phyloP scores from a whole-genome alignment of 2,113 vertebrate species.

The Telmatochromis brachygnathus region DNA sequence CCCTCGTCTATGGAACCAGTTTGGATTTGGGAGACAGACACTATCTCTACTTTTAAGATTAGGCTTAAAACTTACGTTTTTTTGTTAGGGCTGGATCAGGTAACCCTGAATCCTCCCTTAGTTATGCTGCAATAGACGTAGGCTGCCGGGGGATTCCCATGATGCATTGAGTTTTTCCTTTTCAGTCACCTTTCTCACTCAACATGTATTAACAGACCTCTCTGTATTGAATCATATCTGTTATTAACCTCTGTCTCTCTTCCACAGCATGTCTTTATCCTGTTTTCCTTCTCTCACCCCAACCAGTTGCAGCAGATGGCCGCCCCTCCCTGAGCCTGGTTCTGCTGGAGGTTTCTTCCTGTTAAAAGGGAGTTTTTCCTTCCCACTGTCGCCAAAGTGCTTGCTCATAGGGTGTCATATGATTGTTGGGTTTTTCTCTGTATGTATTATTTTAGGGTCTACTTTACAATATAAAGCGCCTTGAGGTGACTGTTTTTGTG shows the following conservation, averaged over 20 bases:
- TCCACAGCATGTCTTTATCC: background rate
- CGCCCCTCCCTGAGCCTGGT: background rate
- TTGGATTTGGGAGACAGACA: background rate
- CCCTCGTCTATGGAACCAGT: background rate
- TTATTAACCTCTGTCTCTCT: accelerated
- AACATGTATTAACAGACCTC: accelerated
- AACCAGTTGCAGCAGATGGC: accelerated
- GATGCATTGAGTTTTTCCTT: no score
- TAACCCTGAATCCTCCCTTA: background rate
- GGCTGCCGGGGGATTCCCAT: accelerated
- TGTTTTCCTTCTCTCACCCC: accelerated
- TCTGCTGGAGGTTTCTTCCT: accelerated
- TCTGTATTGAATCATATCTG: background rate
- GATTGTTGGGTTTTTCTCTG: background rate
- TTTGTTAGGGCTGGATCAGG: accelerated
- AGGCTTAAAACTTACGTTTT: accelerated
- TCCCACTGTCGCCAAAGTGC: accelerated
- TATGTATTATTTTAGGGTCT: accelerated
- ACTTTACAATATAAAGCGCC: accelerated
- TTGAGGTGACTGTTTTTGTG: accelerated
- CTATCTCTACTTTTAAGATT: background rate
- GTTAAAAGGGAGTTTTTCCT: background rate
- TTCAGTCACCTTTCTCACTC: no score
- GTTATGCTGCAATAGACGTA: accelerated
- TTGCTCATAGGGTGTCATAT: accelerated